Conservation (phyloP, 2,797 vertebrate species). For the Epinephelus coioides region DNA sequence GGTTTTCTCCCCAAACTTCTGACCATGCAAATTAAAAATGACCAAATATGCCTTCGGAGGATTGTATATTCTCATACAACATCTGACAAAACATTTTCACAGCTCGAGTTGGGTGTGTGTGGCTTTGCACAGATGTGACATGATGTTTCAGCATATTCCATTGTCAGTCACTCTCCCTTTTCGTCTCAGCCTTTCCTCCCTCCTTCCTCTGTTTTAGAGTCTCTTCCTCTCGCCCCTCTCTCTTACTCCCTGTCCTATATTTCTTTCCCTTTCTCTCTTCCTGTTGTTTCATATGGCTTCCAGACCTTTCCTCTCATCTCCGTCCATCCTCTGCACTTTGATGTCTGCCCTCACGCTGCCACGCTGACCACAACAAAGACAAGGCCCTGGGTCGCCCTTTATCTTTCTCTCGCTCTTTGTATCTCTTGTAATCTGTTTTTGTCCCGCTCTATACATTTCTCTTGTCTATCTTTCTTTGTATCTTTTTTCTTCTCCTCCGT, state of each 20-base stretch:
- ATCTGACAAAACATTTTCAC: constrained; percentile 31
- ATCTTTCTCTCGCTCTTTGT: constrained; percentile 24
- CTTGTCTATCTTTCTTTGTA: not conserved
- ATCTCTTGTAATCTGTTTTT: constrained; percentile 28
- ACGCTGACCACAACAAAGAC: constrained; percentile 66
- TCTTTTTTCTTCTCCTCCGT: not conserved
- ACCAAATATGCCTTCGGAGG: constrained; percentile 7
- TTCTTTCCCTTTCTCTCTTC: constrained; percentile 56
- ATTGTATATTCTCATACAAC: not conserved
- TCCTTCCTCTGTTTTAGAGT: constrained; percentile 53
- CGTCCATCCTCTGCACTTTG: constrained; percentile 69
- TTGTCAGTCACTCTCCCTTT: constrained; percentile 61
- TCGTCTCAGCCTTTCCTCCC: constrained; percentile 24
- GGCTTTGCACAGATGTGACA: constrained; percentile 32
- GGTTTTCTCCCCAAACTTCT: not conserved
- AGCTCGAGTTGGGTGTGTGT: not conserved
- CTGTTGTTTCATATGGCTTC: constrained; percentile 75
- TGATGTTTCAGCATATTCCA: constrained; percentile 54
- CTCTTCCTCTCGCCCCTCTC: constrained; percentile 46
- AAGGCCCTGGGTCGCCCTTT: constrained; percentile 20
- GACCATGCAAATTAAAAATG: constrained; percentile 18
- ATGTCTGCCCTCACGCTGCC: constrained; percentile 58
- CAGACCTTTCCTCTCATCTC: constrained; percentile 75
- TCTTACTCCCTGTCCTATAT: constrained; percentile 18
- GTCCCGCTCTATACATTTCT: constrained; percentile 19